Evolutionary conservation across 2,888 invertebrate species (phyloP).

Genomic region (Cephalotes varians): DNA sequence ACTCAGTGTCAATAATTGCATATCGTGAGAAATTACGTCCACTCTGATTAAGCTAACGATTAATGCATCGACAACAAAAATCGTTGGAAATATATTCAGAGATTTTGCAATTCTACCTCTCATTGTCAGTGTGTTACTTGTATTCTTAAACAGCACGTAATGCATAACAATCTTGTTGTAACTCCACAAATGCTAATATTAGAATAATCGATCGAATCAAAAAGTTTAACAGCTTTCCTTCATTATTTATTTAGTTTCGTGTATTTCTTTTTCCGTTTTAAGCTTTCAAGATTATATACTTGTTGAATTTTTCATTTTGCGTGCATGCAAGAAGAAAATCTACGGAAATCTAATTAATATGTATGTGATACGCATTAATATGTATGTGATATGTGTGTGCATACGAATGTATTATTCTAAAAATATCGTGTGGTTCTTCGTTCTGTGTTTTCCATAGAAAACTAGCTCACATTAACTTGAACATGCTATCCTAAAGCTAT

Average conservation of each 20-base stretch:
- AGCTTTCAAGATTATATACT: conserved; percentile 21
- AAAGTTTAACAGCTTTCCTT: conserved; percentile 14
- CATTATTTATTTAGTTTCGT: not conserved
- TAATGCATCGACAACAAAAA: conserved; percentile 44
- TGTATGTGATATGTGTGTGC: conserved; percentile 68
- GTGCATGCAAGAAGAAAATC: conserved; percentile 51
- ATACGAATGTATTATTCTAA: conserved; percentile 59
- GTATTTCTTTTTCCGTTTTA: conserved; percentile 1
- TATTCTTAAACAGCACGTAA: conserved; percentile 60
- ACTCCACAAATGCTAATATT: conserved; percentile 45
- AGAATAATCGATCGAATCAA: conserved; percentile 53
- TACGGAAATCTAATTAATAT: conserved; percentile 60
- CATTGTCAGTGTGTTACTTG: conserved; percentile 65
- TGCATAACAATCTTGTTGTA: conserved; percentile 59
- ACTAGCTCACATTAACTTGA: conserved; percentile 40
- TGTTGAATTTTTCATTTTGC: conserved; percentile 44
- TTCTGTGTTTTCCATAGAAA: conserved; percentile 50
- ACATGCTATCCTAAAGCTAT: conserved; percentile 43
- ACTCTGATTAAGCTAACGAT: conserved; percentile 57
- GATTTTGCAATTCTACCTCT: conserved; percentile 62
- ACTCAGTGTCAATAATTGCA: conserved; percentile 29
- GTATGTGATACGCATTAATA: conserved; percentile 64
- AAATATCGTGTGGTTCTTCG: conserved; percentile 38
- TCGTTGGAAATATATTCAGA: conserved; percentile 47
- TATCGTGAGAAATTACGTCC: conserved; percentile 36